Evolutionary conservation across 2,888 invertebrate species (phyloP).

Genomic region (Rhaphigaster nebulosa): DNA sequence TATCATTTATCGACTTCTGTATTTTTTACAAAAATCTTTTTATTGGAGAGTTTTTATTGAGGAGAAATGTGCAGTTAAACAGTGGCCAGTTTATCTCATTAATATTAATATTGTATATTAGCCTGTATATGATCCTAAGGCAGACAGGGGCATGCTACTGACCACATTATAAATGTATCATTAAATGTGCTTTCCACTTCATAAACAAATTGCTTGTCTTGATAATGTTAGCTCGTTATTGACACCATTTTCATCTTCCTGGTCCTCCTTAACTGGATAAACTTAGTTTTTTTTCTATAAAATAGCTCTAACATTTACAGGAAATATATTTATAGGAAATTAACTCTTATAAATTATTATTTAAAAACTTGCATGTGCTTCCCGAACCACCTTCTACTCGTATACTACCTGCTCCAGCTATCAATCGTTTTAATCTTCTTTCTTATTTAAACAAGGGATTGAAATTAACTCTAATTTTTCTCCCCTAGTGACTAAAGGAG

Average conservation of each 20-base stretch:
- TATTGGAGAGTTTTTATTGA: neutral
- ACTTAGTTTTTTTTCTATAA: neutral
- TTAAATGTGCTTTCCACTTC: neutral
- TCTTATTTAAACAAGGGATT: no score
- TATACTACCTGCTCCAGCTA: no score
- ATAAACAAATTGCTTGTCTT: neutral
- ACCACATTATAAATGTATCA: neutral
- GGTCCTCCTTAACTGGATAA: neutral
- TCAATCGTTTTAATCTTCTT: no score
- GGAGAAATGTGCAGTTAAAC: neutral
- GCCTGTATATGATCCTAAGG: neutral
- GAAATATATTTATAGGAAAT: neutral
- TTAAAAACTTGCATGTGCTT: neutral
- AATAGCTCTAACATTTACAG: neutral
- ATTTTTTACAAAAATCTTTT: neutral
- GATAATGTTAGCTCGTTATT: neutral
- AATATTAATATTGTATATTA: neutral
- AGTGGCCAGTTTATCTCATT: neutral
- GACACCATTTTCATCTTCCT: constrained; percentile 11
- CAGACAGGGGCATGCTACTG: neutral
- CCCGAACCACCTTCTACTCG: no score
- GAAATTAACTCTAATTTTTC: no score
- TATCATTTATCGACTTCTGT: neutral
- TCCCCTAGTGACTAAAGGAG: no score
- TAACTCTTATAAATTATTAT: no score